Evolutionary conservation across 2,113 vertebrate genomes (phyloP).

Genomic region (Oncorhynchus clarkii): DNA sequence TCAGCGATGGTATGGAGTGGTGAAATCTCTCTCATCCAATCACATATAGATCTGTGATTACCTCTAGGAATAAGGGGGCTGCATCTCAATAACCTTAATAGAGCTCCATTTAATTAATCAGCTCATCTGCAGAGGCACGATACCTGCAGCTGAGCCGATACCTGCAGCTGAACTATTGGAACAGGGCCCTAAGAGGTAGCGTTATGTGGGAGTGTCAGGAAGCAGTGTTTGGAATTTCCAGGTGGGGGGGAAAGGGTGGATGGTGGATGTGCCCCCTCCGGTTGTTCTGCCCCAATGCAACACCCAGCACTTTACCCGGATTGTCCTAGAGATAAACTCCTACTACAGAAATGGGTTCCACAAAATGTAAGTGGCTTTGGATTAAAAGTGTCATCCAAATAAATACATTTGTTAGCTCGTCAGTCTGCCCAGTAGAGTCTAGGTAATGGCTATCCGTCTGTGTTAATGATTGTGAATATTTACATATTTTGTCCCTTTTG

Average conservation of each 20-base stretch:
- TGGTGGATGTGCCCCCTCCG: too few relatives aligned
- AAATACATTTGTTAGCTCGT: conserved; percentile 28
- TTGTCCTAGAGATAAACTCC: conserved; percentile 29
- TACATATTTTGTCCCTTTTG: not conserved
- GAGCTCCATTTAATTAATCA: conserved; percentile 77
- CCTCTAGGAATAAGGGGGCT: not conserved
- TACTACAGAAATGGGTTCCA: conserved; percentile 24
- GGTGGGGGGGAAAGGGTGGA: too few relatives aligned
- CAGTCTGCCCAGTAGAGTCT: conserved; percentile 3
- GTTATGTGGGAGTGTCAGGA: too few relatives aligned
- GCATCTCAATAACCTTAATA: conserved; percentile 74
- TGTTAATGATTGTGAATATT: not conserved
- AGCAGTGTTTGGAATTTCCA: too few relatives aligned
- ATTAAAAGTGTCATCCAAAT: conserved; percentile 29
- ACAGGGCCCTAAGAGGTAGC: too few relatives aligned
- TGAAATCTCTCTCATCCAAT: too few relatives aligned
- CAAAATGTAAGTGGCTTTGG: conserved; percentile 39
- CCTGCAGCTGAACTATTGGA: too few relatives aligned
- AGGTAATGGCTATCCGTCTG: not conserved
- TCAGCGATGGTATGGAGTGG: too few relatives aligned
- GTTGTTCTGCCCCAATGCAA: conserved; percentile 13
- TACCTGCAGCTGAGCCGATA: conserved; percentile 66
- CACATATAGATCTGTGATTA: too few relatives aligned
- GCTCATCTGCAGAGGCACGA: conserved; percentile 67
- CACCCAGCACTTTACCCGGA: conserved; percentile 12